Conservation (phyloP, 2,888 invertebrate genomes). For the Acronicta psi region DNA sequence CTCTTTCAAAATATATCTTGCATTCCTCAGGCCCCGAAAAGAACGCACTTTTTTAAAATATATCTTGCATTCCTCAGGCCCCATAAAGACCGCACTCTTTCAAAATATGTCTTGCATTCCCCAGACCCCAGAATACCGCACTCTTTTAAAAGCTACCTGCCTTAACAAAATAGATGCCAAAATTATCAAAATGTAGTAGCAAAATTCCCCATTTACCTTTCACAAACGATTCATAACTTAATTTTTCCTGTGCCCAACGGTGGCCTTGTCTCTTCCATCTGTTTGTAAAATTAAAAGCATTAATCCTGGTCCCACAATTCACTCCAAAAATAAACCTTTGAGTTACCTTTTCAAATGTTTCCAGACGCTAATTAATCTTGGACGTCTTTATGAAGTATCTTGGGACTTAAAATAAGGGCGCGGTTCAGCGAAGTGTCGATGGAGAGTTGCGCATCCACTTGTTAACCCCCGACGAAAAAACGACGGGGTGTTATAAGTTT, state of each 20-base stretch:
- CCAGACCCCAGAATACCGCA: not conserved
- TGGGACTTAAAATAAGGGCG: slow-evolving; percentile 32
- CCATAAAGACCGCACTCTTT: too few relatives aligned
- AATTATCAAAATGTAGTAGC: not conserved
- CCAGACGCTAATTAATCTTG: slow-evolving; percentile 45
- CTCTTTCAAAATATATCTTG: too few relatives aligned
- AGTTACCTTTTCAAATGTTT: slow-evolving; percentile 48
- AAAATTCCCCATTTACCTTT: not conserved
- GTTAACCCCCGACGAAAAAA: too few relatives aligned
- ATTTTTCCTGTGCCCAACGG: slow-evolving; percentile 4
- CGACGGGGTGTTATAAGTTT: too few relatives aligned
- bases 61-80: too few relatives aligned
- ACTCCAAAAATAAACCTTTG: slow-evolving; percentile 37
- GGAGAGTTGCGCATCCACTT: not conserved
- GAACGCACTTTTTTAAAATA: too few relatives aligned
- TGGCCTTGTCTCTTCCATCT: slow-evolving; percentile 8
- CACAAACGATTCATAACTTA: not conserved
- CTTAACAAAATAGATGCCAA: too few relatives aligned
- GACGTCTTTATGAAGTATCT: slow-evolving; percentile 37
- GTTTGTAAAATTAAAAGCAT: slow-evolving; percentile 27
- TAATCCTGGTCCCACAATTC: slow-evolving; percentile 15
- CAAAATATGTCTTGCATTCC: too few relatives aligned
- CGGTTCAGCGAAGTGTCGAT: not conserved
- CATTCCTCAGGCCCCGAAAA: too few relatives aligned
- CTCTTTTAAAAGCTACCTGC: too few relatives aligned